Base-by-base conservation (phyloP, 2,797 vertebrate species). In the Eulemur coronatus region DNA sequence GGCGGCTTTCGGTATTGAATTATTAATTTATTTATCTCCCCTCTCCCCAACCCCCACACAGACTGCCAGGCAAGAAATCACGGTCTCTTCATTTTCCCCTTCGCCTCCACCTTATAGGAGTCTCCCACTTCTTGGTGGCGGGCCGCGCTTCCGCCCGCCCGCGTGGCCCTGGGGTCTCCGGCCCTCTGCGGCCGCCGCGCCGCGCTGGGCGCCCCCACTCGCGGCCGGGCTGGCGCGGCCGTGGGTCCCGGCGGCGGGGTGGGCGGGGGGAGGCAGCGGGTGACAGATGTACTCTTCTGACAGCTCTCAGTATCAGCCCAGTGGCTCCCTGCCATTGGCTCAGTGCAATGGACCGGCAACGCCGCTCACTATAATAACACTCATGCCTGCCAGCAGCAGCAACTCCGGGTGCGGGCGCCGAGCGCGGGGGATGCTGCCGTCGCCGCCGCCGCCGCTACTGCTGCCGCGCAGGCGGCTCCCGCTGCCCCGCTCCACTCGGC, bases 301-400 rank as follows among this genome's bases (percentile, higher is more conserved):
- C 98, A 98, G 98, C 98, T 97, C 98, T 97, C 98, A 84, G 97
- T 97, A 97, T 97, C 98, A 98, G 98, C 98, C 98, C 97, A 98
- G 98, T 97, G 98, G 98, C 99, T 97, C 98, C 98, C 98, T 98
- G 98, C 98, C 98, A 99, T 99, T 99, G 99, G 99, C 98, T 99
- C 98, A 80, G 98, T 98, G 98, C 98, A 95, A 93, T 97, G 98
- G 98, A 99, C 98, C 98, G 95, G 98, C 98, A 98, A 97, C 98
- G 98, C 98, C 97, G 98, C 98, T 97, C 98, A 97, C 97, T 99
- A 98, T 99, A 99, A 99, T 97, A 98, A 95, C 98, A 96, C 98
- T 98, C 96, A 92, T 98, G 98, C 98, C 97, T 78, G 98, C 78
- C 97, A 97, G 98, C 96, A 82, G 97, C 98, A 38, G 98, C 98